phyloP scores from a whole-genome alignment of 1,140 invertebrate genomes.

The Trypoxylus dichotomus region DNA sequence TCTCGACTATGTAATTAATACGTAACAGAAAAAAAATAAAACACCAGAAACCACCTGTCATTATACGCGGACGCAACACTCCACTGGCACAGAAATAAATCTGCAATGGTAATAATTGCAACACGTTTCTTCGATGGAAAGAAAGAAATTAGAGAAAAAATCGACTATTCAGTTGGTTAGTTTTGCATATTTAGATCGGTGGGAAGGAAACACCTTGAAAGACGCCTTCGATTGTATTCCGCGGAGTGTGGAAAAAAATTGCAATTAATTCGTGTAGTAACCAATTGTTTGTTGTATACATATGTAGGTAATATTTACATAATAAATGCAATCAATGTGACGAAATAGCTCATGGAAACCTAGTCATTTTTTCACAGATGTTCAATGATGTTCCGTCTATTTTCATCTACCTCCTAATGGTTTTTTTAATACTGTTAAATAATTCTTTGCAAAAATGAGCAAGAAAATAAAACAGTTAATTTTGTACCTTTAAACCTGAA shows the following conservation, averaged over 20 bases:
- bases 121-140: neutral
- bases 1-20: neutral
- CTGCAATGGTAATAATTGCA: neutral
- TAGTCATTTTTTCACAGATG: neutral
- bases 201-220: slow-evolving; percentile 23
- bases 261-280: slow-evolving; percentile 8
- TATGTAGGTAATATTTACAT: neutral
- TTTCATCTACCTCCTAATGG: too few species aligned
- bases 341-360: neutral
- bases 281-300: neutral
- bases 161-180: neutral
- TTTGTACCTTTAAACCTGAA: too few species aligned
- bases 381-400: neutral
- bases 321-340: neutral
- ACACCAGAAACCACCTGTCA: neutral
- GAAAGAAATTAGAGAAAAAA: neutral
- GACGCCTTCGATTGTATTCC: slow-evolving; percentile 17
- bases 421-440: too few species aligned
- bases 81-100: neutral
- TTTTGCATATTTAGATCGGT: neutral
- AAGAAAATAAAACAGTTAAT: too few species aligned
- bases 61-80: neutral
- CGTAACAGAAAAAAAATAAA: neutral
- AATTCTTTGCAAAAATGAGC: too few species aligned
- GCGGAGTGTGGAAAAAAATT: neutral